Base-by-base conservation (phyloP, 35 echinoderm and acorn worm genomes). In the Ptychodera flava region DNA sequence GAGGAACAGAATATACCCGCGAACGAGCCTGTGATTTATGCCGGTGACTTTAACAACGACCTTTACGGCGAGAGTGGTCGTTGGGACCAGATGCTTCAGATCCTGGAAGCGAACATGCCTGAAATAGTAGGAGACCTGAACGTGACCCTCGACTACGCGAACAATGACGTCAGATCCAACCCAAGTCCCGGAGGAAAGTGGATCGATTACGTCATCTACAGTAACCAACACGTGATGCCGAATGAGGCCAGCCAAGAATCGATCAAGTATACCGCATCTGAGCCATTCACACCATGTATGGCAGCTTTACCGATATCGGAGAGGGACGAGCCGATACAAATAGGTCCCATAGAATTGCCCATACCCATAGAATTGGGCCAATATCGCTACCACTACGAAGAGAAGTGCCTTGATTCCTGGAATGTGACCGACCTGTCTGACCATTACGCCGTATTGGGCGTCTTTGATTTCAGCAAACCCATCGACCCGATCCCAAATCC, bases 401-500 rank as follows among this genome's bases (percentile, higher is more conserved):
- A 64, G 6, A 12, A 6, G 6, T 93, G 91, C 80, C 77, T 83
- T 77, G 30, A 16, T 80, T 28, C 29, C 35, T 82, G 86, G 78
- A 93, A 89, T 30, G 89, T 93, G 28, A 93, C 88, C 27, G 91
- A 93, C 77, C 81, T 93, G 33, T 28, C 91, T 1, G 91, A 93
- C 75, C 91, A 93, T 64, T 93, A 89, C 83, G 91, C 91, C 1
- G 91, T 85, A 15, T 81, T 93, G 80, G 91, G 91, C 27, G 37
- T 52, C 33, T 90, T 90, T 53, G 27, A 38, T 31, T 93, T 84
- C 79, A 37, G 35, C 37, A 81, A 34, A 16, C 32, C 80, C 31
- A 79, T 78, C 35, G 33, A 88, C 78, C 31, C 52, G 76, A 22
- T 64, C 22, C 45, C 6, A 22, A 64, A 64, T 22, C 45, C 45